Conservation (phyloP, 2,888 invertebrate species). For the Drosophila algonquin region DNA sequence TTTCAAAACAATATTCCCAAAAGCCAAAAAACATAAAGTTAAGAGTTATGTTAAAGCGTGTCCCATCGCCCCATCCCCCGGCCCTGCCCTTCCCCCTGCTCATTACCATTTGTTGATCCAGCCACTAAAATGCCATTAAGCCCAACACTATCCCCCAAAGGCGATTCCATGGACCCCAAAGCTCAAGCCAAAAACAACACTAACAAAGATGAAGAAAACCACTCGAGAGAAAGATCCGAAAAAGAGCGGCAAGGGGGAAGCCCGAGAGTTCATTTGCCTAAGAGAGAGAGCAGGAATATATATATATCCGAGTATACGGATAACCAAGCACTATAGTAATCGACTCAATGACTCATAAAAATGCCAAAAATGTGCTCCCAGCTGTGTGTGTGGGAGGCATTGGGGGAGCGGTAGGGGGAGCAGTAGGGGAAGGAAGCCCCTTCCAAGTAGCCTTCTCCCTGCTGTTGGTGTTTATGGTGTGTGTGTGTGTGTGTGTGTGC, state of each 20-base stretch:
- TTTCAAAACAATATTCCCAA: not conserved
- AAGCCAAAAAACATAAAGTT: not conserved
- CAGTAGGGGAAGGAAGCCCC: not conserved
- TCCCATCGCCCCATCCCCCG: not conserved
- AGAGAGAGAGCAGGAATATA: conserved; percentile 36
- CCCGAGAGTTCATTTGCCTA: conserved; percentile 47
- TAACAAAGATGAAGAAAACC: not conserved
- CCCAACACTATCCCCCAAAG: conserved; percentile 32
- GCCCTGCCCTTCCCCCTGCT: conserved; percentile 1
- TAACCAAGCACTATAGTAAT: conserved; percentile 67
- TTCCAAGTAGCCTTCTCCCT: conserved; percentile 7
- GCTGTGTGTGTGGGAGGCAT: conserved; percentile 41
- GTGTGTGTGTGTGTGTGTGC: not conserved
- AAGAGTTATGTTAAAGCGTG: not conserved
- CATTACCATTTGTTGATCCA: conserved; percentile 59
- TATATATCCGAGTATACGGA: conserved; percentile 34
- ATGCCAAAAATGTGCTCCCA: conserved; percentile 76
- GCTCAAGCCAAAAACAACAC: conserved; percentile 7
- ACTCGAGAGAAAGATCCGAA: conserved; percentile 14
- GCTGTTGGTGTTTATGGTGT: conserved; percentile 49
- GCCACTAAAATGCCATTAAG: conserved; percentile 37
- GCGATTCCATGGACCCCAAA: conserved; percentile 43
- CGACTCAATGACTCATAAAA: conserved; percentile 79
- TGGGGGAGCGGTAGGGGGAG: conserved; percentile 3
- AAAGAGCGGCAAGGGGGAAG: not conserved